phyloP scores from a whole-genome alignment of 2,113 vertebrate species.

The Nasalis larvatus region DNA sequence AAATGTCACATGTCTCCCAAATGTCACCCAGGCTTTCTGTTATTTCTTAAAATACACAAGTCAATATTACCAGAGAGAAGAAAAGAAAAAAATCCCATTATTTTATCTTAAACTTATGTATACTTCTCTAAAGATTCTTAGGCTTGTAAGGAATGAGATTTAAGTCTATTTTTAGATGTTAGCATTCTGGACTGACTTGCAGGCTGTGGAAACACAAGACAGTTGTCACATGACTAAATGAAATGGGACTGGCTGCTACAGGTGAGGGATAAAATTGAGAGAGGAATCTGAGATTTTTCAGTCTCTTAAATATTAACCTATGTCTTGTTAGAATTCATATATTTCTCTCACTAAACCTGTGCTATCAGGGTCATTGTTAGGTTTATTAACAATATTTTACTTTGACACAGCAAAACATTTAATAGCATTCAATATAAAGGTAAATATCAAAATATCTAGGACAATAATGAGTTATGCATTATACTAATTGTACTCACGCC shows the following conservation, averaged over 20 bases:
- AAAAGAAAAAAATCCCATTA: conserved; percentile 16
- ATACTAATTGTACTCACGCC: conserved; percentile 40
- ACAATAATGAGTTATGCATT: conserved; percentile 58
- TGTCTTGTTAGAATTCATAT: background rate
- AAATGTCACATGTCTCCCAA: conserved; percentile 25
- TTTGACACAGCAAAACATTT: conserved; percentile 49
- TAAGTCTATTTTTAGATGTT: background rate
- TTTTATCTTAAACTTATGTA: background rate
- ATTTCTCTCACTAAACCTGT: background rate
- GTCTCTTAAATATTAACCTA: background rate
- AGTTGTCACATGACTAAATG: background rate
- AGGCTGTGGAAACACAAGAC: background rate
- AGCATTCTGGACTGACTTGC: background rate
- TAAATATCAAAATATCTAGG: conserved; percentile 69
- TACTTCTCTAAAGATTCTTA: background rate
- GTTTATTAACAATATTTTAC: conserved; percentile 46
- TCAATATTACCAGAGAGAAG: background rate
- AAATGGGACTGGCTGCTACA: background rate
- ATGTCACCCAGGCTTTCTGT: background rate
- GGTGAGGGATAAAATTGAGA: background rate
- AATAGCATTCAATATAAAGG: conserved; percentile 52
- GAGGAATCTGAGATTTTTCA: background rate
- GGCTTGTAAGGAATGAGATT: background rate
- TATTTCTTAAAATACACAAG: conserved; percentile 54
- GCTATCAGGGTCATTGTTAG: background rate